A percentile compares a stretch with the other conserved stretches of the same genome.
Conservation (phyloP, 2,888 invertebrate genomes). For the Conomelus anceps region DNA sequence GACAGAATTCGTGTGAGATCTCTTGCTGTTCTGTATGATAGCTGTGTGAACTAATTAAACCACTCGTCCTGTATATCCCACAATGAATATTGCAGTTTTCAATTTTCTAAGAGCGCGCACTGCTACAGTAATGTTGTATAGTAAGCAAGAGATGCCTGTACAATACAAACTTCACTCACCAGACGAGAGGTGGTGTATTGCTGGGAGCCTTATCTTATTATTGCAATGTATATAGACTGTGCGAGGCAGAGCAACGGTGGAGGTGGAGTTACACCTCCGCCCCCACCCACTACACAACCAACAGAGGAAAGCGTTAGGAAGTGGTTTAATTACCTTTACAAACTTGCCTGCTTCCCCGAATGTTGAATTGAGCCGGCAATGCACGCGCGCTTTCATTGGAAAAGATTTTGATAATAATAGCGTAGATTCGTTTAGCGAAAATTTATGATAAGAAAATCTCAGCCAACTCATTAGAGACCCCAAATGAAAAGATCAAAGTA, state of each 20-base stretch:
- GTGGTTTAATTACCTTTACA: background rate
- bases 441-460: background rate
- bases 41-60: background rate
- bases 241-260: background rate
- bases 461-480: background rate
- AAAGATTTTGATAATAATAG: background rate
- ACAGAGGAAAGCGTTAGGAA: background rate
- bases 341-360: background rate
- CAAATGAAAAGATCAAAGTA: background rate
- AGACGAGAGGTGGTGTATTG: background rate
- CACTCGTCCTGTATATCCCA: background rate
- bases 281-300: background rate
- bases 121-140: background rate
- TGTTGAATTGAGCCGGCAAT: background rate
- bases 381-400: background rate
- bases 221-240: background rate
- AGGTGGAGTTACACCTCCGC: too few relatives aligned
- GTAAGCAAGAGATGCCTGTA: background rate
- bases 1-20: background rate
- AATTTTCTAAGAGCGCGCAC: background rate
- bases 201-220: background rate
- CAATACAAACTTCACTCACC: background rate
- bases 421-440: background rate
- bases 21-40: background rate
- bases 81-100: background rate